These are phyloP conservation scores for Drosophila sulfurigaster DNA, from an alignment of 1,140 invertebrate species.

Conservation along the genomic window DNA sequence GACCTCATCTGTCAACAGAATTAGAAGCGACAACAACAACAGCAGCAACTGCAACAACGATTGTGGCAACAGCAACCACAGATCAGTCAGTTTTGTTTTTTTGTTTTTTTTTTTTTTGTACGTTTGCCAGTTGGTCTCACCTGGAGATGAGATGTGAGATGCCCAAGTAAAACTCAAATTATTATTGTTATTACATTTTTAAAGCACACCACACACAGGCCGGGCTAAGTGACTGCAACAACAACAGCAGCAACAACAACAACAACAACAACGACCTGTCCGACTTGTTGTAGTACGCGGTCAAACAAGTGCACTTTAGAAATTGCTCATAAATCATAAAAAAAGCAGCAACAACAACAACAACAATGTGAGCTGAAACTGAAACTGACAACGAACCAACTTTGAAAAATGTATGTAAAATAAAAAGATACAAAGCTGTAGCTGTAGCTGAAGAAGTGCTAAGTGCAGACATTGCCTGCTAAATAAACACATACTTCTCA, in stretches of 20 bases:
- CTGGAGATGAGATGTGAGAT: conserved; percentile 47
- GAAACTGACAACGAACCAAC: conserved; percentile 57
- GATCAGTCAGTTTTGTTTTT: conserved; percentile 25
- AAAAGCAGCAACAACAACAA: conserved; percentile 21
- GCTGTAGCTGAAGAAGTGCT: conserved; percentile 66
- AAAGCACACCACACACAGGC: conserved; percentile 31
- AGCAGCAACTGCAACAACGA: conserved; percentile 21
- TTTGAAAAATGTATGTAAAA: conserved; percentile 40
- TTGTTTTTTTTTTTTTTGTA: no score
- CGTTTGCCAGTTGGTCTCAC: conserved; percentile 12
- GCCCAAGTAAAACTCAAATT: conserved; percentile 71
- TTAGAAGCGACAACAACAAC: conserved; percentile 70
- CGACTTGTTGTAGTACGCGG: conserved; percentile 81
- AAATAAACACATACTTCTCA: conserved; percentile 22
- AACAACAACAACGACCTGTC: conserved; percentile 60
- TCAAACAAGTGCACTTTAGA: conserved; percentile 84
- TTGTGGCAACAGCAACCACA: conserved; percentile 20
- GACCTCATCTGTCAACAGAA: conserved; percentile 81
- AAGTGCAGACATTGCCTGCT: conserved; percentile 55
- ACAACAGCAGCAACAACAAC: conserved; percentile 42
- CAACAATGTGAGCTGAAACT: conserved; percentile 19
- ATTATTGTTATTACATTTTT: conserved; percentile 74
- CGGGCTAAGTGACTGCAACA: conserved; percentile 34
- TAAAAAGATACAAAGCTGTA: background rate
- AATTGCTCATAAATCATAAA: conserved; percentile 83